Conservation (phyloP, 2,888 invertebrate genomes). For the Terebella lapidaria region DNA sequence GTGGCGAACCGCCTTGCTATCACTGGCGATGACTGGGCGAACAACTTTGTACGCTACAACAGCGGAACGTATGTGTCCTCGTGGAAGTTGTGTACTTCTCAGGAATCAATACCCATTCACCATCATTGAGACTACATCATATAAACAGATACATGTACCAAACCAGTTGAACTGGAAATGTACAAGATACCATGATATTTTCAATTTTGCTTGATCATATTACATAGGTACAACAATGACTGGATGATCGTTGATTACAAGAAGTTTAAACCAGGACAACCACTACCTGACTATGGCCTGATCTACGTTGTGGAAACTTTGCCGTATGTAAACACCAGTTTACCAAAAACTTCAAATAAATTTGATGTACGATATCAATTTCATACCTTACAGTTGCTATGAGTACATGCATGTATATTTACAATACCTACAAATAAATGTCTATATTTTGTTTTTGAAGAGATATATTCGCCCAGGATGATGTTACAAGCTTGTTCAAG, state of each 20-base stretch:
- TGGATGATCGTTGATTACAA: constrained; percentile 78
- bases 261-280: constrained; percentile 58
- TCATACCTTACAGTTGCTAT: no score
- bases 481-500: constrained; percentile 64
- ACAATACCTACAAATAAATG: no score
- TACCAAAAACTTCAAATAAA: no score
- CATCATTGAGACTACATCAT: no score
- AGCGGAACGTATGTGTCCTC: constrained; percentile 63
- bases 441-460: constrained; percentile 16
- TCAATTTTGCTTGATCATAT: background rate
- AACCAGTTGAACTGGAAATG: background rate
- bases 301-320: no score
- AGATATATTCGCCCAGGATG: constrained; percentile 57
- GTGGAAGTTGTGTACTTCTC: no score
- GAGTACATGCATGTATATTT: no score
- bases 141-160: background rate
- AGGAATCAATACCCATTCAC: no score
- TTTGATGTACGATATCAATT: no score
- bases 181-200: background rate
- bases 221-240: constrained; percentile 68
- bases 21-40: constrained; percentile 70
- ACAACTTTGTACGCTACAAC: constrained; percentile 65
- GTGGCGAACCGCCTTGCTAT: constrained; percentile 76
- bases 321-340: no score
- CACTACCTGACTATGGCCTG: no score